These are phyloP conservation scores for Nothura maculosa DNA, from an alignment of 2,797 vertebrate species.

Conservation along the genomic window DNA sequence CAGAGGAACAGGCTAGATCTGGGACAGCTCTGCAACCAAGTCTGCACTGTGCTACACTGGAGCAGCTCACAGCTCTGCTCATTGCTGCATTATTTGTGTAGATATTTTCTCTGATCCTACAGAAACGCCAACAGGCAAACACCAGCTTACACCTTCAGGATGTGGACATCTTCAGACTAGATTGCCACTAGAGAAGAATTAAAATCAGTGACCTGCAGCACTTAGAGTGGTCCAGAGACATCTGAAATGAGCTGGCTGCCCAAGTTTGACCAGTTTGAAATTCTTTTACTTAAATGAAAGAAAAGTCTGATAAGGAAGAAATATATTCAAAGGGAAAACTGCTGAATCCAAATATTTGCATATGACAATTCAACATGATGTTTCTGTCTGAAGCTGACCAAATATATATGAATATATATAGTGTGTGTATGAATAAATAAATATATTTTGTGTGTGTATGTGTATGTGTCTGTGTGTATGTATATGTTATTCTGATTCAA, in stretches of 20 bases:
- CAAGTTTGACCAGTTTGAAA: background rate
- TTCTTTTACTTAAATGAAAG: background rate
- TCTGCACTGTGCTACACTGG: background rate
- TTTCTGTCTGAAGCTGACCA: background rate
- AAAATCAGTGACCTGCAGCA: background rate
- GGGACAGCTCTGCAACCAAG: background rate
- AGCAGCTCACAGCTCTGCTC: background rate
- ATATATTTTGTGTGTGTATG: too few species aligned
- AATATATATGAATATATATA: background rate
- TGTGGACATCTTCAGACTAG: background rate
- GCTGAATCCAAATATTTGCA: background rate
- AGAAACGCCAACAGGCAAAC: background rate
- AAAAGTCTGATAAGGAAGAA: background rate
- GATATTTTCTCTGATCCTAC: background rate
- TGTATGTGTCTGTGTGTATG: background rate
- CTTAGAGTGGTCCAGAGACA: background rate
- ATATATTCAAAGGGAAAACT: background rate
- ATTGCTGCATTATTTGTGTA: background rate
- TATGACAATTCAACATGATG: background rate
- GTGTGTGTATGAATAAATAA: too few species aligned
- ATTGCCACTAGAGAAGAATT: background rate
- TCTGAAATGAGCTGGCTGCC: background rate
- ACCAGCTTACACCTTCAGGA: background rate
- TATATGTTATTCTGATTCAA: background rate
- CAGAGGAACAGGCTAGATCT: background rate